Conservation (phyloP, 2,797 vertebrate genomes). For the Argentina silus region DNA sequence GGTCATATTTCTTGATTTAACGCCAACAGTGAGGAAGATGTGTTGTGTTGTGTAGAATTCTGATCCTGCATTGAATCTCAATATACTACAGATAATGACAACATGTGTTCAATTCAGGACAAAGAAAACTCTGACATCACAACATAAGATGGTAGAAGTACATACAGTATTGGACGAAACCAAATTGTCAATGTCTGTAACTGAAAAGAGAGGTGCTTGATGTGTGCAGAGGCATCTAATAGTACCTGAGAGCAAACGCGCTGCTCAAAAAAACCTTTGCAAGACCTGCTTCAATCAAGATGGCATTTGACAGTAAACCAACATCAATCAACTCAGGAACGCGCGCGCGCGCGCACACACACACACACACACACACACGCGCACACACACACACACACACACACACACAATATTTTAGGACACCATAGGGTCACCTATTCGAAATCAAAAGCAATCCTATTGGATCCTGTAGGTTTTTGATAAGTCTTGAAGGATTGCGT, state of each 20-base stretch:
- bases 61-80: background rate
- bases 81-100: background rate
- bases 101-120: background rate
- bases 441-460: too few relatives aligned
- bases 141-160: background rate
- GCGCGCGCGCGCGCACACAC: background rate
- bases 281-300: background rate
- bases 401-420: too few relatives aligned
- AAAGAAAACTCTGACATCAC: background rate
- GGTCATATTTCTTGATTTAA: too few relatives aligned
- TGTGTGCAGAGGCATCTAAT: background rate
- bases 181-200: too few relatives aligned
- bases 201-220: background rate
- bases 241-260: background rate
- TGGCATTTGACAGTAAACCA: background rate
- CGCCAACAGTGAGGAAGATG: too few relatives aligned
- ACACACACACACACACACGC: background rate
- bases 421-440: background rate
- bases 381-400: too few relatives aligned
- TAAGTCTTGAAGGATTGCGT: too few relatives aligned
- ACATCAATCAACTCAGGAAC: background rate
- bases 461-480: too few relatives aligned
- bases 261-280: background rate
- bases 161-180: too few relatives aligned
- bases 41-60: too few relatives aligned